phyloP scores from a whole-genome alignment of 2,113 vertebrate genomes.

The Crocuta crocuta region DNA sequence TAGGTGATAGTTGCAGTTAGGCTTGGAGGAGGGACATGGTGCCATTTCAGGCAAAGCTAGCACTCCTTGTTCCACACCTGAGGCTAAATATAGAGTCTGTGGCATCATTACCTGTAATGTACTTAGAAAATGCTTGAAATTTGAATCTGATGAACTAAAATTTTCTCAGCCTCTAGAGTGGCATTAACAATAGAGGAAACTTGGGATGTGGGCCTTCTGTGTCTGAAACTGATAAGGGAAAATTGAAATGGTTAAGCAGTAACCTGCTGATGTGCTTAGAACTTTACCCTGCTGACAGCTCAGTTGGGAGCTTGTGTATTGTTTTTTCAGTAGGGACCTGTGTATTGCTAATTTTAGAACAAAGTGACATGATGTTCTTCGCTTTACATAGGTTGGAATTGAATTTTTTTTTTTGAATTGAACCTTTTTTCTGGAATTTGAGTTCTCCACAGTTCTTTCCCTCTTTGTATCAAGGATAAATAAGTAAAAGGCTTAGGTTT shows the following conservation, averaged over 20 bases:
- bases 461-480: conserved; percentile 56
- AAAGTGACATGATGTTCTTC: conserved; percentile 47
- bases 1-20: conserved; percentile 54
- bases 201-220: conserved; percentile 75
- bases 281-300: conserved; percentile 68
- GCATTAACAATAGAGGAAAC: conserved; percentile 76
- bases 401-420: conserved; percentile 55
- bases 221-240: conserved; percentile 52
- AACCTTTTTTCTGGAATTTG: conserved; percentile 59
- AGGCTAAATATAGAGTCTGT: conserved; percentile 68
- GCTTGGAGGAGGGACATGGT: conserved; percentile 36
- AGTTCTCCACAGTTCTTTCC: background rate
- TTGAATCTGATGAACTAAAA: conserved; percentile 38
- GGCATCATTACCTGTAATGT: conserved; percentile 60
- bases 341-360: conserved; percentile 81
- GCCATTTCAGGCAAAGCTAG: conserved; percentile 60
- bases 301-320: conserved; percentile 77
- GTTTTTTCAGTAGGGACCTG: conserved; percentile 76
- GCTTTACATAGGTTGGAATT: conserved; percentile 55
- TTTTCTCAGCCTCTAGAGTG: conserved; percentile 62
- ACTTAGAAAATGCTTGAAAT: conserved; percentile 64
- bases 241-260: conserved; percentile 71
- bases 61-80: conserved; percentile 47
- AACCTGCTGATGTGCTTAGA: conserved; percentile 71
- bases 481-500: conserved; percentile 31